Base-by-base conservation (phyloP, 1,140 invertebrate genomes). In the Tetramorium simillimum region DNA sequence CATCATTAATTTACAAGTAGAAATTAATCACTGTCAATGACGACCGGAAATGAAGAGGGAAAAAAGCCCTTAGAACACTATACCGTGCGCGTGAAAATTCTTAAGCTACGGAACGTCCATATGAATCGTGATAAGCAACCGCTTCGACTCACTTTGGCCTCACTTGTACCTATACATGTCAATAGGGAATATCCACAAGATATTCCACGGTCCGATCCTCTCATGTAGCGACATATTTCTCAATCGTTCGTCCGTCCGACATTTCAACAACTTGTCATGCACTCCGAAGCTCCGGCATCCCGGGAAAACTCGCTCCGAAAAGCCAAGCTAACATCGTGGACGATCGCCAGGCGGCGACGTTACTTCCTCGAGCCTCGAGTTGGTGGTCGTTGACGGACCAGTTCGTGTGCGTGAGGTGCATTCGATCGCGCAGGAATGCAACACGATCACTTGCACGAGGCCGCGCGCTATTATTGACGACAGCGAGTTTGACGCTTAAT, bases 21-120 rank as follows among this genome's bases (percentile, higher is more conserved):
- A 82, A 49, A 86, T 86, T 69, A 62, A 86, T 86, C 77, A 63
- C 65, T 82, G 84, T 81, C 75, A 43, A 56, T 21, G 63, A 78
- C 40, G 37, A 65, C 12, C n/a, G 28, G 46, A 77, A 69, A 80
- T 51, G 0, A 67, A 51, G n/a, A n/a, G 24, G 24, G 21, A 67
- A 37, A 80, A 80, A 51, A 37, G 14, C 5, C 4, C 24, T 16
- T 53, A 46, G 43, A 49, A 60, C 56, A 60, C 58, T 46, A n/a
- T n/a, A 37, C 46, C 43, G 5, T 3, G 37, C 40, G 28, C 53
- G 56, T 33, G 9, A 85, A 85, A 77, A 63, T 63, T 65, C 72
- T 77, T 63, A 51, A 24, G 43, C 16, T 63, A 77, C 40, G 10
- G 5, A 46, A 76, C 24, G 16, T 9, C 37, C 40, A 12, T 51